These are phyloP conservation scores for Tragelaphus scriptus DNA, from an alignment of 2,113 vertebrate species.

Conservation along the genomic window DNA sequence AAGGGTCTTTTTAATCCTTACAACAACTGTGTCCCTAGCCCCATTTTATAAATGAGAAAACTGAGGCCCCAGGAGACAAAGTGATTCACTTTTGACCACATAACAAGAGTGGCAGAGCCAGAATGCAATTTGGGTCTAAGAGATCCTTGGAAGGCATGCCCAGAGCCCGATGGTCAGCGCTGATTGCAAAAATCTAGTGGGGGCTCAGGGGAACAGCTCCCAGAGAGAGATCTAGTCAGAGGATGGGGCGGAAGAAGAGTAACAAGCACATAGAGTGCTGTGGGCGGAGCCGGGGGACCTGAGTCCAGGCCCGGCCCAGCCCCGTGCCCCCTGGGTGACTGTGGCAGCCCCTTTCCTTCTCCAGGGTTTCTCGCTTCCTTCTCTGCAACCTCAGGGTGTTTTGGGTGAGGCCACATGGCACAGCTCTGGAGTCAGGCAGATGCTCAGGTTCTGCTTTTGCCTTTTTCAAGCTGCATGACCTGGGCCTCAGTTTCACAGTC, in stretches of 20 bases:
- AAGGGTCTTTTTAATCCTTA: neutral
- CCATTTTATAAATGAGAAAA: neutral
- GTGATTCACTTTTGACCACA: neutral
- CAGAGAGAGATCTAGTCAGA: neutral
- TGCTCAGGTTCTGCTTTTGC: neutral
- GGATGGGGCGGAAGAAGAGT: neutral
- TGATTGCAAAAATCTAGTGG: neutral
- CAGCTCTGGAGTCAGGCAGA: neutral
- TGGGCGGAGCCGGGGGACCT: rapidly evolving
- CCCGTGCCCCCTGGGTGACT: neutral
- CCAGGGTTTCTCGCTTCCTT: neutral
- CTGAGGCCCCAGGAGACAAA: neutral
- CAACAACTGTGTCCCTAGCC: neutral
- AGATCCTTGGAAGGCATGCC: neutral
- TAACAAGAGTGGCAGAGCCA: rapidly evolving
- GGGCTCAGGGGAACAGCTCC: rapidly evolving
- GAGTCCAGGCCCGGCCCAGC: too few species aligned
- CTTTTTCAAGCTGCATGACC: neutral
- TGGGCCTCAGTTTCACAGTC: neutral
- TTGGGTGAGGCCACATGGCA: rapidly evolving
- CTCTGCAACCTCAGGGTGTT: neutral
- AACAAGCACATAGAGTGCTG: rapidly evolving
- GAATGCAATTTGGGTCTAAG: rapidly evolving
- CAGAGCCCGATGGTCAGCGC: neutral
- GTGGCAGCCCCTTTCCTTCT: neutral